These are phyloP conservation scores for Mirza zaza DNA, from an alignment of 2,113 vertebrate genomes.

Conservation along the genomic window DNA sequence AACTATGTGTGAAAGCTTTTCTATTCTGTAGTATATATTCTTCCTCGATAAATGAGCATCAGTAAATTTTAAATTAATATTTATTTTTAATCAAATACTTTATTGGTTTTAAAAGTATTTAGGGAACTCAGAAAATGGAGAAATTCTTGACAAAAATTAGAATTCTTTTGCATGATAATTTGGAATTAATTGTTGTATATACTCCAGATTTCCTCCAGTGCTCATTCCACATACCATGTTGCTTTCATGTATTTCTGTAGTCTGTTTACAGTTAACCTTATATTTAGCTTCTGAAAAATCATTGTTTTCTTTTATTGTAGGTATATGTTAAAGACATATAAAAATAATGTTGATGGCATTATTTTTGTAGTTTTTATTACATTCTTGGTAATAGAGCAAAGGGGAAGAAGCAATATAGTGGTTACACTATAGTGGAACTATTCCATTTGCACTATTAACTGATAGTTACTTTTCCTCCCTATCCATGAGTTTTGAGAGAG, in stretches of 20 bases:
- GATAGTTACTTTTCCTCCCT: background rate
- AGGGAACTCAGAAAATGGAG: background rate
- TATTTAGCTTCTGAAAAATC: background rate
- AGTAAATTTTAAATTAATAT: conserved; percentile 10
- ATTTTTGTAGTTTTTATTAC: background rate
- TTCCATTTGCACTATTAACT: background rate
- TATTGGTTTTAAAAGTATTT: background rate
- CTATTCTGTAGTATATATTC: background rate
- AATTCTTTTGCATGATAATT: background rate
- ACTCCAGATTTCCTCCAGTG: background rate
- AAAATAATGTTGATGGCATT: background rate
- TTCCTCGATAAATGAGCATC: background rate
- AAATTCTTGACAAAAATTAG: background rate
- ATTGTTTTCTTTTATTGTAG: background rate
- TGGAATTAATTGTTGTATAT: background rate
- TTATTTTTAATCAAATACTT: background rate
- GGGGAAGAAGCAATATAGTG: background rate
- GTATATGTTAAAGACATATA: conserved; percentile 19
- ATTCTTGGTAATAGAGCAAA: background rate
- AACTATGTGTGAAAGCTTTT: background rate
- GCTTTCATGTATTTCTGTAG: background rate
- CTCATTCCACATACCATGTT: background rate
- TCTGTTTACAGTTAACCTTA: background rate
- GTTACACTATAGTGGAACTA: background rate
- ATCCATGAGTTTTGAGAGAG: background rate